Conservation (phyloP, 1,140 invertebrate genomes). For the Achroia grisella region DNA sequence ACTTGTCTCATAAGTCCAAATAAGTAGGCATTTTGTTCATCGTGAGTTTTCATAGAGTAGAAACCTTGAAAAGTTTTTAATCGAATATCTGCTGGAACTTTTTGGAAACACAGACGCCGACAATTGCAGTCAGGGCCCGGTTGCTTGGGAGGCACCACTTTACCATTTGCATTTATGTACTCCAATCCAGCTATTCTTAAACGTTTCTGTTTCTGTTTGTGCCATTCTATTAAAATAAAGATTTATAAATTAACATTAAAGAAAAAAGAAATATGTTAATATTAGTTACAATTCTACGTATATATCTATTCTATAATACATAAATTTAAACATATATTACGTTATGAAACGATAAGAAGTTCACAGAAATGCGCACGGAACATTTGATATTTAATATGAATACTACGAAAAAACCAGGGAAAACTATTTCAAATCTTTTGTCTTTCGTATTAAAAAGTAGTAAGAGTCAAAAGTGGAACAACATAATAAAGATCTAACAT, state of each 20-base stretch:
- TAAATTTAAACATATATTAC: too few relatives aligned
- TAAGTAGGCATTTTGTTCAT: slow-evolving; percentile 76
- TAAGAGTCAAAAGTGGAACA: slow-evolving; percentile 56
- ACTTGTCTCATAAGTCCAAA: slow-evolving; percentile 76
- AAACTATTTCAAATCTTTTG: slow-evolving; percentile 22
- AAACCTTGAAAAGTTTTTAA: slow-evolving; percentile 73
- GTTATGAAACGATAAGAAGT: too few relatives aligned
- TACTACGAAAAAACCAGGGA: neutral
- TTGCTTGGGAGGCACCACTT: slow-evolving; percentile 69
- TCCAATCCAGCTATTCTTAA: slow-evolving; percentile 72
- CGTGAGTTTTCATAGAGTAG: slow-evolving; percentile 75
- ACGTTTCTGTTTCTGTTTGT: slow-evolving; percentile 75
- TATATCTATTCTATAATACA: too few relatives aligned
- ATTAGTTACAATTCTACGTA: too few relatives aligned
- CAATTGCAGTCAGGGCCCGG: slow-evolving; percentile 74
- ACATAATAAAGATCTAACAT: neutral
- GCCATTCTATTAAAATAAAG: slow-evolving; percentile 70
- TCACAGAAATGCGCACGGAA: too few relatives aligned
- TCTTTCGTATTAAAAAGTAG: slow-evolving; percentile 54
- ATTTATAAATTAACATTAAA: too few relatives aligned
- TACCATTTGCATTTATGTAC: slow-evolving; percentile 75
- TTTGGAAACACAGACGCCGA: slow-evolving; percentile 70
- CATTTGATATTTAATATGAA: too few relatives aligned
- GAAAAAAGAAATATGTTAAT: too few relatives aligned
- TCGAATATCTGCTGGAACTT: slow-evolving; percentile 68